Percentiles rank a stretch among this genome's conserved stretches.
phyloP scores from a whole-genome alignment of 2,888 invertebrate species.

The Nephrotoma guestfalica region DNA sequence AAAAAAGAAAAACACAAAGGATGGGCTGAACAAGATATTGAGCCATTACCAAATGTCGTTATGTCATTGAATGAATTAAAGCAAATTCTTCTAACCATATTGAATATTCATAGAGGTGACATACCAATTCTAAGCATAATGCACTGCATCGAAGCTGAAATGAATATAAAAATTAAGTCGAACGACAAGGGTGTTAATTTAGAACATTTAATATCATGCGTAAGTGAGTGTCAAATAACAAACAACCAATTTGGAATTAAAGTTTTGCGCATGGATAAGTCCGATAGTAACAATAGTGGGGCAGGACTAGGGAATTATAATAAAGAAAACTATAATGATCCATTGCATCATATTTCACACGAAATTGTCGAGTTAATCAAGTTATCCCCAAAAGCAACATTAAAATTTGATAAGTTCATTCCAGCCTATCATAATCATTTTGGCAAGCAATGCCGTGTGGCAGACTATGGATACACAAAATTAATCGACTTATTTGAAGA shows the following conservation, averaged over 20 bases:
- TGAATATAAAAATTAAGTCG: conserved; percentile 22
- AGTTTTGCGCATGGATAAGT: conserved; percentile 17
- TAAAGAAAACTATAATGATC: conserved; percentile 15
- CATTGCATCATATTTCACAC: conserved; percentile 57
- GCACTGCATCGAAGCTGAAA: conserved; percentile 28
- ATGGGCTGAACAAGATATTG: conserved; percentile 64
- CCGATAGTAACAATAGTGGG: not conserved
- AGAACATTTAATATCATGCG: conserved; percentile 78
- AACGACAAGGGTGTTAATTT: conserved; percentile 62
- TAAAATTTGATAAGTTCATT: conserved; percentile 75
- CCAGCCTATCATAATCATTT: conserved; percentile 95
- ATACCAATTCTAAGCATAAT: conserved; percentile 30
- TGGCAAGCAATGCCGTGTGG: conserved; percentile 86
- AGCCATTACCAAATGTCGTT: conserved; percentile 41
- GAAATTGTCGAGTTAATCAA: conserved; percentile 77
- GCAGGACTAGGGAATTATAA: not conserved
- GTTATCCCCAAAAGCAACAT: conserved; percentile 64
- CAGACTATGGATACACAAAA: conserved; percentile 92
- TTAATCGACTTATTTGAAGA: conserved; percentile 81
- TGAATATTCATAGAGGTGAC: conserved; percentile 28
- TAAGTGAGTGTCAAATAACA: conserved; percentile 49
- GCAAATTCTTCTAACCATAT: conserved; percentile 26
- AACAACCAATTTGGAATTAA: conserved; percentile 32
- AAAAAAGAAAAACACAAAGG: conserved; percentile 45
- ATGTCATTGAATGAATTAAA: conserved; percentile 31